phyloP scores from a whole-genome alignment of 2,888 invertebrate genomes.

The Tuta absoluta region DNA sequence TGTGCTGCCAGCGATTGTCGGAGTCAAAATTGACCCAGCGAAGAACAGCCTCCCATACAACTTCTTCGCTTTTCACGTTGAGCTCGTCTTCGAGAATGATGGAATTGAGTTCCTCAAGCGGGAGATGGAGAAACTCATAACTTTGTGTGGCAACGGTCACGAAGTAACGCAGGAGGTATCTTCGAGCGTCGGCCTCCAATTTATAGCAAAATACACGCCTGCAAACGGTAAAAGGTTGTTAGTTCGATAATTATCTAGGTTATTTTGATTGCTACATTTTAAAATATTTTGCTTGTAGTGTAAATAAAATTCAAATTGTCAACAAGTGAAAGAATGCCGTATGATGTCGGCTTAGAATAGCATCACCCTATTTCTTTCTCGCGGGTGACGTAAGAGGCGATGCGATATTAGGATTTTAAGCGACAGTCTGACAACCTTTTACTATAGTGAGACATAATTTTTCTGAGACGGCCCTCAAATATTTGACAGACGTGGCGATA shows the following conservation, averaged over 20 bases:
- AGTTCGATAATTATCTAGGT: not conserved
- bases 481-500: no score
- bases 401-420: no score
- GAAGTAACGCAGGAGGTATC: slow-evolving; percentile 89
- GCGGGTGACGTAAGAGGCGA: no score
- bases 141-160: slow-evolving; percentile 87
- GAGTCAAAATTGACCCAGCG: slow-evolving; percentile 93
- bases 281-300: not conserved
- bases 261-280: not conserved
- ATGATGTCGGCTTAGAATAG: no score
- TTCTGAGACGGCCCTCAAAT: no score
- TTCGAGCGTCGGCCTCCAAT: slow-evolving; percentile 85
- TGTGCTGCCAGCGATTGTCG: slow-evolving; percentile 85
- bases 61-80: slow-evolving; percentile 93
- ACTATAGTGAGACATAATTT: no score
- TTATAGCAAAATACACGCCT: slow-evolving; percentile 87
- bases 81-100: slow-evolving; percentile 91
- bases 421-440: no score
- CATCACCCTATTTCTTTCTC: no score
- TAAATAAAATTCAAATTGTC: no score
- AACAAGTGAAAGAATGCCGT: not conserved
- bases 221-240: slow-evolving; percentile 40
- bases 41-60: slow-evolving; percentile 92
- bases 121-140: slow-evolving; percentile 87
- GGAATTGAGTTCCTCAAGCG: slow-evolving; percentile 86